Evolutionary conservation across 2,888 invertebrate species (phyloP), one percentile per base, ranked within the genome.

Genomic region (Chirona hameri): DNA sequence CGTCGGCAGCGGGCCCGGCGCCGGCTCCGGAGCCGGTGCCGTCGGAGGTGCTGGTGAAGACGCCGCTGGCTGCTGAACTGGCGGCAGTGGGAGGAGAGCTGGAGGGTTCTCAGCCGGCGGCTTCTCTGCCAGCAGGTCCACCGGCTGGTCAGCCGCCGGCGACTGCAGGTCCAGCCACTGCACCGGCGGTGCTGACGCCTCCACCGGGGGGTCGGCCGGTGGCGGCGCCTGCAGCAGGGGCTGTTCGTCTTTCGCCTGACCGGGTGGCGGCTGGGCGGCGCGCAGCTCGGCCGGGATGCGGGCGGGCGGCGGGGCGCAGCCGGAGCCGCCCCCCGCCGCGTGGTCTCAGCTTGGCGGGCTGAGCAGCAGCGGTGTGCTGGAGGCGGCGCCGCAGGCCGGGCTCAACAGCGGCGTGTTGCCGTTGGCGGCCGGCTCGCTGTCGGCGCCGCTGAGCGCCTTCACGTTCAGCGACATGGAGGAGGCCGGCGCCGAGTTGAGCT

Each of bases 391-490:
- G 31, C 18, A 31, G 72, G 39, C 46, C 46, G 76, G 76, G 18
- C 9, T 24, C 46, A 76, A 46, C 76, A 76, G 76, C 21, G 76
- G 76, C 39, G 76, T 76, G 39, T 24, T 27, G 76, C 76, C 76
- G 76, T 76, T 76, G 24, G 76, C 76, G 4, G 76, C 76, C 46
- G 21, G 46, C 9, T 46, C 76, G 24, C 39, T 2, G 10, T 76
- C 39, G 24, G 18, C 46, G 9, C 21, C 46, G 21, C 7, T 3
- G 39, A 27, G 76, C 39, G 76, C 24, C 46, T 39, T 39, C 39
- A 76, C 76, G 76, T 76, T 76, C 24, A 76, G 76, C 24, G 76
- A 76, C 10, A 76, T 46, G 72, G 72, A 29, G 5, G 76, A 76
- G 24, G 12, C 46, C 24, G 76, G 76, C 24, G 76, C 76, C 24